Evolutionary conservation across 1,140 invertebrate genomes (phyloP), one percentile per base, ranked within the genome.

Genomic region (Prorops nasuta): DNA sequence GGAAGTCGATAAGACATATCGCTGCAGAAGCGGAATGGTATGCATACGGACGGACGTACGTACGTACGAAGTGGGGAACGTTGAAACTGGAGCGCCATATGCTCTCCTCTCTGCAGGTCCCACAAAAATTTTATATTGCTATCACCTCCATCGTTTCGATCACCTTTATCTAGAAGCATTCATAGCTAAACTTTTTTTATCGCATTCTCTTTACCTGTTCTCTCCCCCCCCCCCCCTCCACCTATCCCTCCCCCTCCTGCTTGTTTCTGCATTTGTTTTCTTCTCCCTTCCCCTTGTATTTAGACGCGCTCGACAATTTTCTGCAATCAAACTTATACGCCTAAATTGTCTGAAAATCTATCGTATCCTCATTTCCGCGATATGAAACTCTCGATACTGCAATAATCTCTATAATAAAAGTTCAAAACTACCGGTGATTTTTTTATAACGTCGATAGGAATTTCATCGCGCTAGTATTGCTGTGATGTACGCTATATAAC

Each of bases 51-150:
- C 34, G 49, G 51, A 52, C 55, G 54, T 35, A 51, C 31, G 40
- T 31, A 44, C 40, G 36, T 55, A 54, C 44, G 49, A 51, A 51
- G 46, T 58, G 47, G 35, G 37, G 44, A 57, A 53, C 36, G 51
- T 39, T 39, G 43, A 44, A 60, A 57, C 49, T 53, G 51, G 51
- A 55, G 39, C 54, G 44, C 49, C 52, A 58, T 64, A 56, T 64
- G 62, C 57, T 24, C 19, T n/a, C n/a, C n/a, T n/a, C n/a, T n/a
- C n/a, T n/a, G n/a, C 8, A 46, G 48, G 44, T 64, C 60, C 21
- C 58, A 59, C 52, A 55, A 64, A 66, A 59, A 67, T 67, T 66
- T 64, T 66, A 63, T 64, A 63, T 62, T 56, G 53, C 52, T 44
- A 66, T 64, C 58, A 54, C 53, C 51, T 54, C 52, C 59, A 61